Conservation (phyloP, 2,797 vertebrate species). For the Lerista edwardsae region DNA sequence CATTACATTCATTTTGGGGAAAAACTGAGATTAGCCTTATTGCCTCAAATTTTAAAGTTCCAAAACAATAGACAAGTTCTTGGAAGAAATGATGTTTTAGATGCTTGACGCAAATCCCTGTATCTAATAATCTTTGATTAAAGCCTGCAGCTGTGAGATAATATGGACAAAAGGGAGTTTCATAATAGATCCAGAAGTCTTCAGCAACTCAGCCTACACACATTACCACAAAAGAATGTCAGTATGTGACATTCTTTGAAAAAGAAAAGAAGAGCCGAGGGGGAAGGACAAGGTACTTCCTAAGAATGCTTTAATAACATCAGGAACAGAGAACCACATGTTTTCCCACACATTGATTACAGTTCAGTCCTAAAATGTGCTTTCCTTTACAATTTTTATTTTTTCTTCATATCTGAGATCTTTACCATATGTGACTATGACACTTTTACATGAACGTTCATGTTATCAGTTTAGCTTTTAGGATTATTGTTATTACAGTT, state of each 20-base stretch:
- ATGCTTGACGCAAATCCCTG: constrained; percentile 47
- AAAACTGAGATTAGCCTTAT: constrained; percentile 38
- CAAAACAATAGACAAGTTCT: constrained; percentile 61
- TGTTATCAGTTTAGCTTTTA: constrained; percentile 64
- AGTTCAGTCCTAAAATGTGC: constrained; percentile 63
- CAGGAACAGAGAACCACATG: constrained; percentile 67
- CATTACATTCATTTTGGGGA: constrained; percentile 57
- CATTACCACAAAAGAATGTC: constrained; percentile 68
- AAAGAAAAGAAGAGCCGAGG: constrained; percentile 60
- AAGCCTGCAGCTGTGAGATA: constrained; percentile 70
- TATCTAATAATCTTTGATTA: constrained; percentile 68
- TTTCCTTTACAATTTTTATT: constrained; percentile 71
- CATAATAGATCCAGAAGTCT: constrained; percentile 64
- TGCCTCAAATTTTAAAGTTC: constrained; percentile 60
- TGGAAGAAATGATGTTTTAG: constrained; percentile 56
- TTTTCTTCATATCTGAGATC: constrained; percentile 74
- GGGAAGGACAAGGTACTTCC: constrained; percentile 45
- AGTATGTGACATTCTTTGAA: constrained; percentile 68
- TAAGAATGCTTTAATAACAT: constrained; percentile 75
- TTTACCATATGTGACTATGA: constrained; percentile 77
- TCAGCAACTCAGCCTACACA: constrained; percentile 66
- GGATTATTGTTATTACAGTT: constrained; percentile 59
- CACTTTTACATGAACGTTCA: constrained; percentile 71
- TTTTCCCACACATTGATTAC: constrained; percentile 70
- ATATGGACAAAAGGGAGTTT: constrained; percentile 66